These are phyloP conservation scores for Chionomys nivalis DNA, from an alignment of 2,113 vertebrate genomes.

Conservation along the genomic window DNA sequence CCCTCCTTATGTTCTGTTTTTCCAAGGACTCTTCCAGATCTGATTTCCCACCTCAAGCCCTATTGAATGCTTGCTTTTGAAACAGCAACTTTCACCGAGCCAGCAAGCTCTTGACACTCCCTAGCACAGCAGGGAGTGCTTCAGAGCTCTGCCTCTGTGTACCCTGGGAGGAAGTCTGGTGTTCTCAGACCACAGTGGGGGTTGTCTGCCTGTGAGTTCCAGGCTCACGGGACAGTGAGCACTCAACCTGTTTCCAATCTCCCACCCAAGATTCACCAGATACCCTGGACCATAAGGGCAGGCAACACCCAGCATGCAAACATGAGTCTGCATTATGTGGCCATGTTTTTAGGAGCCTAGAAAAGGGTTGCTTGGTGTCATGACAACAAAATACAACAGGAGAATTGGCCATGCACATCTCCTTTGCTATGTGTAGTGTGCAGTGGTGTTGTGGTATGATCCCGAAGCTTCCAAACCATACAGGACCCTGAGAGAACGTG, in stretches of 20 bases:
- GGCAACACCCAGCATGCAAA: fast-evolving
- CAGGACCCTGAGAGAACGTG: fast-evolving
- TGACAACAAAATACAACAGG: not conserved
- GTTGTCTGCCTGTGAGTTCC: not conserved
- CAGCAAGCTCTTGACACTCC: not conserved
- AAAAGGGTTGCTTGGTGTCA: not conserved
- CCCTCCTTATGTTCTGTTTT: no score
- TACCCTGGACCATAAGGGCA: not conserved
- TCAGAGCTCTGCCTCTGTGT: not conserved
- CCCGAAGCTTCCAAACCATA: no score
- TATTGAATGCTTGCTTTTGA: not conserved
- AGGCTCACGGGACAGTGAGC: not conserved
- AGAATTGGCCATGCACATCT: fast-evolving
- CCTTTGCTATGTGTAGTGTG: fast-evolving
- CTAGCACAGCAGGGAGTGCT: no score
- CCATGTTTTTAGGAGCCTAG: not conserved
- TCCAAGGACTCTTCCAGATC: fast-evolving
- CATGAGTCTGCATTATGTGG: not conserved
- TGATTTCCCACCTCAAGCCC: not conserved
- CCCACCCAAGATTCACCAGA: no score
- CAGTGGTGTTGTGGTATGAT: fast-evolving
- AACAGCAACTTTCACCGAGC: not conserved
- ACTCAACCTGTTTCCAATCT: no score
- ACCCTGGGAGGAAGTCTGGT: not conserved
- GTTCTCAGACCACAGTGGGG: not conserved